Percentiles rank a stretch among this genome's conserved stretches.
phyloP scores from a whole-genome alignment of 2,113 vertebrate genomes.

The Rhabdornis inornatus region DNA sequence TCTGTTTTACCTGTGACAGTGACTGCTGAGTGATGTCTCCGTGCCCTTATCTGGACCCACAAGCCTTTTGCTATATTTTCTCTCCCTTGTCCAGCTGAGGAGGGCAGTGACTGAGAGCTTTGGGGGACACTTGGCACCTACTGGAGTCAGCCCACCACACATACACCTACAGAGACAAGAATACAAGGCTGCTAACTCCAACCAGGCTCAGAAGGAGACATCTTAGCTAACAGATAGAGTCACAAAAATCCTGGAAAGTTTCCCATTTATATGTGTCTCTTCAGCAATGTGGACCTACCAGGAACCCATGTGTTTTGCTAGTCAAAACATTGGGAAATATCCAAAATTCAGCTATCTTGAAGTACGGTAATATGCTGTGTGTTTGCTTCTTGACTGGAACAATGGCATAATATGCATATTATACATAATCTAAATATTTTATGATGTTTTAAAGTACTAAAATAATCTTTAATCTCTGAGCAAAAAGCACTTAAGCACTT shows the following conservation, averaged over 20 bases:
- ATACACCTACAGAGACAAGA: not conserved
- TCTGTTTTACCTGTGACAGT: not conserved
- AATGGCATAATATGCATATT: not conserved
- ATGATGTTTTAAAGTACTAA: not conserved
- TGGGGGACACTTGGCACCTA: no score
- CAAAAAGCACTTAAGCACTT: not conserved
- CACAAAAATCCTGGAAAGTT: not conserved
- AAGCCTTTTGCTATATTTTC: not conserved
- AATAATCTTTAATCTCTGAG: not conserved
- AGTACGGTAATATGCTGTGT: not conserved
- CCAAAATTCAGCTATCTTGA: not conserved
- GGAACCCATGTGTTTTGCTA: not conserved
- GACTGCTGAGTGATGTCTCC: not conserved
- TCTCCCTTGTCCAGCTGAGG: not conserved
- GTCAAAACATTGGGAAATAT: constrained; percentile 39
- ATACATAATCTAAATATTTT: not conserved
- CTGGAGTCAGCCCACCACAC: not conserved
- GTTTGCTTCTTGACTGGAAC: not conserved
- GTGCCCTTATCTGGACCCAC: not conserved
- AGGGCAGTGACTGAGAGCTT: not conserved
- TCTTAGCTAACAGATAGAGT: not conserved
- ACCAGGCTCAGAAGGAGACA: not conserved
- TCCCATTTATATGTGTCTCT: not conserved
- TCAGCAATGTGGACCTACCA: not conserved
- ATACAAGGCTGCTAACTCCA: not conserved